These are phyloP conservation scores for Misgurnus mizolepis DNA, from an alignment of 2,113 vertebrate species.

Conservation along the genomic window DNA sequence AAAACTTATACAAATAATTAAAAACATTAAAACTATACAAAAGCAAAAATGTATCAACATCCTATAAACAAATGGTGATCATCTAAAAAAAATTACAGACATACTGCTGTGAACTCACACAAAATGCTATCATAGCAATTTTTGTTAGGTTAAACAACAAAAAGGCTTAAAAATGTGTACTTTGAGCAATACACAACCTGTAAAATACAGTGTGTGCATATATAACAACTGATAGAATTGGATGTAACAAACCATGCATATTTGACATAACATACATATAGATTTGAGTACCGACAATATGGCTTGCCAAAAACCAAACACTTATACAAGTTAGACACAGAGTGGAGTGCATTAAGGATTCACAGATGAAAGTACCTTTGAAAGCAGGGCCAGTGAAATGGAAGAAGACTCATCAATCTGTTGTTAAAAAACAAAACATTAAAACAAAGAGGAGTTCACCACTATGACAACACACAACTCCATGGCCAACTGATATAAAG, in stretches of 20 bases:
- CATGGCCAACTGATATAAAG: conserved; percentile 19
- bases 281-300: background rate
- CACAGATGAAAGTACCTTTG: conserved; percentile 81
- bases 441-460: conserved; percentile 84
- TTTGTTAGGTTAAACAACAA: background rate
- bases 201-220: background rate
- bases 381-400: conserved; percentile 89
- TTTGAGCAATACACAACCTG: background rate
- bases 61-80: too few relatives aligned
- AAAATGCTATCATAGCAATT: background rate
- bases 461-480: conserved; percentile 49
- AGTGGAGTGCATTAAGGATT: background rate
- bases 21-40: background rate
- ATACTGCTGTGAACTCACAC: background rate
- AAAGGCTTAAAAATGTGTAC: background rate
- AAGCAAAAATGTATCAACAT: background rate
- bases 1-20: background rate
- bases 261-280: background rate
- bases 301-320: conserved; percentile 11
- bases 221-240: background rate
- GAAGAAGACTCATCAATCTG: conserved; percentile 93
- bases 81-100: background rate
- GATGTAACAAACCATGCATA: background rate
- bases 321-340: background rate
- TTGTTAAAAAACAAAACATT: conserved; percentile 85